Conservation (phyloP, 2,113 vertebrate species). For the Notiomystis cincta region DNA sequence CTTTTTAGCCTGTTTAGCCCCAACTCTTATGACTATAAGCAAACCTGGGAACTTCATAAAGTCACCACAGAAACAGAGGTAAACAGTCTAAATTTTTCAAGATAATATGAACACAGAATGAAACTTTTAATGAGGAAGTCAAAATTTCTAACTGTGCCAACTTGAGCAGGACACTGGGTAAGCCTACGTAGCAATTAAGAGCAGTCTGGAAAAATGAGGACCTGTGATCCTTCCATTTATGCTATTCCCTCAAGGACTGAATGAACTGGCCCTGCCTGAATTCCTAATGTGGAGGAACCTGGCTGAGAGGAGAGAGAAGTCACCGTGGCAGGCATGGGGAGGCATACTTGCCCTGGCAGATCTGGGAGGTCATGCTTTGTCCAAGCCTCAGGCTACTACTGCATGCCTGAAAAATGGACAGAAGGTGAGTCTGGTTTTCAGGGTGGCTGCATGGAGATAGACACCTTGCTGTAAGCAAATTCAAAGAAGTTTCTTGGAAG, state of each 20-base stretch:
- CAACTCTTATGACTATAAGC: not conserved
- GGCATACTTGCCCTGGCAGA: not conserved
- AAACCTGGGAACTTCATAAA: not conserved
- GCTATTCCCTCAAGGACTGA: not conserved
- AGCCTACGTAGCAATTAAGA: not conserved
- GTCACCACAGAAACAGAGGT: not conserved
- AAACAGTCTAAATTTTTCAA: not conserved
- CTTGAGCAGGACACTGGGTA: not conserved
- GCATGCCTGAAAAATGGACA: not conserved
- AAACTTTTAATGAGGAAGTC: not conserved
- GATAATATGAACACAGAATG: not conserved
- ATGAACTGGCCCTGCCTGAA: slow-evolving; percentile 9
- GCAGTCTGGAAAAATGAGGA: not conserved
- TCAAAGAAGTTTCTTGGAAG: not conserved
- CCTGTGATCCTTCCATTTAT: not conserved
- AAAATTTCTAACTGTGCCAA: not conserved
- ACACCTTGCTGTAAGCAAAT: not conserved
- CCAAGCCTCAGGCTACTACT: not conserved
- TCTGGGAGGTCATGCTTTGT: not conserved
- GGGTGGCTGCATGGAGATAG: not conserved
- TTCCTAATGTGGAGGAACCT: not conserved
- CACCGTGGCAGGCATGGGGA: not conserved
- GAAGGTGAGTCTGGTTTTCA: not conserved
- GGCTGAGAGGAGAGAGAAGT: not conserved
- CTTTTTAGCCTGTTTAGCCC: not conserved